Conservation (phyloP, 2,888 invertebrate genomes). For the Anodontia alba region DNA sequence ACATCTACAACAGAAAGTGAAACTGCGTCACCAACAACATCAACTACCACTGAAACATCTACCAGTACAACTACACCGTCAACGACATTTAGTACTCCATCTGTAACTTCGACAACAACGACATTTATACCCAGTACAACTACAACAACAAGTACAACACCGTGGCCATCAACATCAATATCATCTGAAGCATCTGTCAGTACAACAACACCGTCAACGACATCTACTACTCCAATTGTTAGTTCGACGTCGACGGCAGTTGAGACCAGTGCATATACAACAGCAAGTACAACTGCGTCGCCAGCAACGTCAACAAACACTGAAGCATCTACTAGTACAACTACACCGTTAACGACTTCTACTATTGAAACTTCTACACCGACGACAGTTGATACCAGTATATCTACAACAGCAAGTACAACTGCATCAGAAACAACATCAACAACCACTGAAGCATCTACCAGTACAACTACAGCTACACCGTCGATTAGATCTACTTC, state of each 20-base stretch:
- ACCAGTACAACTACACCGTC: background rate
- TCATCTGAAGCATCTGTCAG: no score
- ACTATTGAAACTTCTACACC: no score
- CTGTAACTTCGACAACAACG: conserved; percentile 17
- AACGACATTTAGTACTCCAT: background rate
- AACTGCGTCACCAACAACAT: conserved; percentile 1
- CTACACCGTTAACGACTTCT: no score
- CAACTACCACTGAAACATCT: background rate
- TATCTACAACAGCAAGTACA: conserved; percentile 4
- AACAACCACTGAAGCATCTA: background rate
- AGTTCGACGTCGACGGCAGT: no score
- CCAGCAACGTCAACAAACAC: background rate
- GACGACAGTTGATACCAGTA: background rate
- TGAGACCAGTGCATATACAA: no score
- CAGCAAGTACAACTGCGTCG: no score
- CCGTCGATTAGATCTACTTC: background rate
- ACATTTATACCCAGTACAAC: background rate
- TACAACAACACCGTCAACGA: no score
- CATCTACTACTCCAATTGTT: no score
- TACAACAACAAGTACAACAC: background rate
- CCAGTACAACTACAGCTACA: background rate
- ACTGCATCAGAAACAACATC: background rate
- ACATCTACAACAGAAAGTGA: conserved; percentile 14
- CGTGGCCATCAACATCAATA: no score
- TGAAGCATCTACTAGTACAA: background rate